These are phyloP conservation scores for Axea sp. DNA, from an alignment of 2,888 invertebrate species.

Conservation along the genomic window DNA sequence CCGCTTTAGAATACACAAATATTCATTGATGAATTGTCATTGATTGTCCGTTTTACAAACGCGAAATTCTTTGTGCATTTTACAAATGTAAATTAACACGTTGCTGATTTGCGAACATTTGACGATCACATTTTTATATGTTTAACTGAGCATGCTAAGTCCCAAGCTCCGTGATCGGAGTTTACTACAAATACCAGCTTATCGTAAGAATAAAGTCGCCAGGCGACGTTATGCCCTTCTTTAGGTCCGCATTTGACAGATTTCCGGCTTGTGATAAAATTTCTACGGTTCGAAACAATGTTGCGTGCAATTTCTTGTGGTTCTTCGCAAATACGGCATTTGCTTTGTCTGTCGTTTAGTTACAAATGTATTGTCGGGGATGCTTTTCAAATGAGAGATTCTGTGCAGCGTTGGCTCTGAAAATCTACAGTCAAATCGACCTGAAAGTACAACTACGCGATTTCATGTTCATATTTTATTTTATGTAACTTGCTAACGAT, in stretches of 20 bases:
- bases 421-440: conserved; percentile 30
- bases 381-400: too few species aligned
- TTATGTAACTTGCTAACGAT: conserved; percentile 43
- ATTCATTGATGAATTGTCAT: conserved; percentile 70
- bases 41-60: conserved; percentile 79
- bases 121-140: conserved; percentile 76
- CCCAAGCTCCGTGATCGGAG: conserved; percentile 79
- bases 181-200: conserved; percentile 69
- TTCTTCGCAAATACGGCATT: too few species aligned
- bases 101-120: conserved; percentile 64
- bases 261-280: too few species aligned
- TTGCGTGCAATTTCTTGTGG: too few species aligned
- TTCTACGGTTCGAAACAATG: too few species aligned
- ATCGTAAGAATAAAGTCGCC: conserved; percentile 57
- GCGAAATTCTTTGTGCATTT: conserved; percentile 78
- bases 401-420: too few species aligned
- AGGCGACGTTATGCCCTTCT: conserved; percentile 48
- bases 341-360: too few species aligned
- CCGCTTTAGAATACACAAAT: conserved; percentile 67
- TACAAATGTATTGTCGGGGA: too few species aligned
- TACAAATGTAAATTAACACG: conserved; percentile 58
- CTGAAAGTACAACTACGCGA: conserved; percentile 45
- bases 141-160: conserved; percentile 80
- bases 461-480: conserved; percentile 11
- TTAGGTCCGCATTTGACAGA: conserved; percentile 23